Conservation (phyloP, 2,113 vertebrate species). For the Actenoides hombroni region DNA sequence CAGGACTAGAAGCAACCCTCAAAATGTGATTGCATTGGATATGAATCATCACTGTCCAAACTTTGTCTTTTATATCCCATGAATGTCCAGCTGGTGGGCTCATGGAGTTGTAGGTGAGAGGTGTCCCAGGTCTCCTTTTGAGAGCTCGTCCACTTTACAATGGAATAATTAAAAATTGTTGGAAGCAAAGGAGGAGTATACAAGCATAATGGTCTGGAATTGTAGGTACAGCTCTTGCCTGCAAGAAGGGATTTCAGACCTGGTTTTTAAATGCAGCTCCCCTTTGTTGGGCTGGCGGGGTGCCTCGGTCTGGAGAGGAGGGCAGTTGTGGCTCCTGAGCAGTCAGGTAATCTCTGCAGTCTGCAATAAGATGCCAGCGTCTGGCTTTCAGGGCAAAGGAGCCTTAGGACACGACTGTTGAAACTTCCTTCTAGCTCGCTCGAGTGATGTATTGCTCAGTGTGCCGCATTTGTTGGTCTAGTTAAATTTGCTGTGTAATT, state of each 20-base stretch:
- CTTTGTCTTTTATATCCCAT: neutral
- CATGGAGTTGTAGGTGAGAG: accelerated
- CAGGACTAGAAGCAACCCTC: neutral
- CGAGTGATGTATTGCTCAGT: neutral
- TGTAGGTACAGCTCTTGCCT: neutral
- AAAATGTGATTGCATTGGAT: neutral
- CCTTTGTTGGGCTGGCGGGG: accelerated
- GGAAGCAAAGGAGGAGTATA: neutral
- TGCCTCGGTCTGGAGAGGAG: neutral
- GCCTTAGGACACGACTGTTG: neutral
- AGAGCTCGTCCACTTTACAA: neutral
- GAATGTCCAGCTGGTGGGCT: neutral
- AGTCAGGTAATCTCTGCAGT: neutral
- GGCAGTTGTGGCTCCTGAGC: neutral
- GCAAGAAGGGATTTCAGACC: neutral
- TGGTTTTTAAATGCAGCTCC: neutral
- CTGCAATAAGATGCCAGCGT: accelerated
- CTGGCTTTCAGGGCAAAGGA: neutral
- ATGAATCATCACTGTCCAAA: neutral
- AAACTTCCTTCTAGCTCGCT: neutral
- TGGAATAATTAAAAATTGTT: neutral
- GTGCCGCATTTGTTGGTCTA: neutral
- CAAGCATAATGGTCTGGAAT: neutral
- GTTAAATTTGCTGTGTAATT: neutral
- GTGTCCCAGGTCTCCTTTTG: neutral